Base-by-base conservation (phyloP, 1,140 invertebrate genomes). In the Oscheius sp. region DNA sequence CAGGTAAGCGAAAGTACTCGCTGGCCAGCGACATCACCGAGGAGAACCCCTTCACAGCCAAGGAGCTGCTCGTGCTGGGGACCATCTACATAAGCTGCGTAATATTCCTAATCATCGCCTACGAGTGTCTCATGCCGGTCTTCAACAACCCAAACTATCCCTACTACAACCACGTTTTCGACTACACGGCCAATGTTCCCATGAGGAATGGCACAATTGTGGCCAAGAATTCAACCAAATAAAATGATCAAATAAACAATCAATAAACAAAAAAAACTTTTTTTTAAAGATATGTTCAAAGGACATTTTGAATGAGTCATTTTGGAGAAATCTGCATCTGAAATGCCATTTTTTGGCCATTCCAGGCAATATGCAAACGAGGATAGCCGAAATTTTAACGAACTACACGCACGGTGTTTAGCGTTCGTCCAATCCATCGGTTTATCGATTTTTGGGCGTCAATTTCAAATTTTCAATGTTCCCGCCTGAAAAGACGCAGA, bases 31-130 rank as follows among this genome's bases (percentile, higher is more conserved):
- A 63, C 31, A 36, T 36, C 26, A 63, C 61, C 13, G 61, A 63
- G 35, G 61, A 63, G 36, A 63, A 63, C 26, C 61, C 61, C 32
- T 63, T 63, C 61, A 32, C 26, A 7, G 7, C 10, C 32, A n/a
- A 63, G 7, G 61, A 63, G 36, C 32, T 63, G 10, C 7, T 13
- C 1, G 28, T 63, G 15, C 35, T 63, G 10, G 36, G 18, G 7
- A 26, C 36, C 26, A 63, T 63, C 26, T 63, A 63, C 35, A 18
- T 42, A 68, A 68, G 59, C 65, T 67, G 65, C 1, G 58, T 65
- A 23, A 15, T 67, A 18, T 62, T 67, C 49, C 52, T 67, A 68
- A 67, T 67, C 49, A 31, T 67, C 65, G 29, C 35, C 28, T 67
- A 67, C 28, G 65, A 67, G 65, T n/a, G 23, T 7, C 23, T 63